Evolutionary conservation across 2,888 invertebrate species (phyloP).

Genomic region (Metacarcinus magister): DNA sequence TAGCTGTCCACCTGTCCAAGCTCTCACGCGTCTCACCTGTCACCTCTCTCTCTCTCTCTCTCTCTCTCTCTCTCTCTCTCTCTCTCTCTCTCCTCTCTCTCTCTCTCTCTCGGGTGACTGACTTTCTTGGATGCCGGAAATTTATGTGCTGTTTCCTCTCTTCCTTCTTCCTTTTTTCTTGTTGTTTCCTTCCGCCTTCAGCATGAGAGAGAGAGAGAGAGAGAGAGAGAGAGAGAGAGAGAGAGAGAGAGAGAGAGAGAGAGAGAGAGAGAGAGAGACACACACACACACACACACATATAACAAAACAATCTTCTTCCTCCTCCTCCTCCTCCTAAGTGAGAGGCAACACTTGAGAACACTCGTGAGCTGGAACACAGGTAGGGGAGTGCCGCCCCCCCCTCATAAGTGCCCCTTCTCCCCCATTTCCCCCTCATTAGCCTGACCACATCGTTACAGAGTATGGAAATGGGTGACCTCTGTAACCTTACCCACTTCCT

Average conservation of each 20-base stretch:
- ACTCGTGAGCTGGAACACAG: background rate
- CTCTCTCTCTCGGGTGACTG: background rate
- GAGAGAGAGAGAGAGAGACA: background rate
- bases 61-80: slow-evolving; percentile 42
- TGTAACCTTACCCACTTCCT: background rate
- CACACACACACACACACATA: slow-evolving; percentile 26
- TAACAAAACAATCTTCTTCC: background rate
- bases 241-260: too few relatives aligned
- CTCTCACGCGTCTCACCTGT: slow-evolving; percentile 31
- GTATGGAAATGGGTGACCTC: background rate
- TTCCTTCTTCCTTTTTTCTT: background rate
- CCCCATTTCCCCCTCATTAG: background rate
- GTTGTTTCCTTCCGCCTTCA: background rate
- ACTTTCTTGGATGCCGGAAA: background rate
- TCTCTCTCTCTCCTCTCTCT: slow-evolving; percentile 39
- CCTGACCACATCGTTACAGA: background rate
- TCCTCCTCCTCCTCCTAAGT: background rate
- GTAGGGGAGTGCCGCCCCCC: background rate
- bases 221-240: too few relatives aligned
- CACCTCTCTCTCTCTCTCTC: slow-evolving; percentile 7
- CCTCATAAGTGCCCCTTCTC: slow-evolving; percentile 1
- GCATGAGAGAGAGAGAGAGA: too few relatives aligned
- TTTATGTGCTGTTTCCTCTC: background rate
- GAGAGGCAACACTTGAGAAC: slow-evolving; percentile 7
- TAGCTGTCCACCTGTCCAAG: background rate